A percentile compares a stretch with the other conserved stretches of the same genome.
Conservation (phyloP, 2,888 invertebrate species). For the Agrilus mali region DNA sequence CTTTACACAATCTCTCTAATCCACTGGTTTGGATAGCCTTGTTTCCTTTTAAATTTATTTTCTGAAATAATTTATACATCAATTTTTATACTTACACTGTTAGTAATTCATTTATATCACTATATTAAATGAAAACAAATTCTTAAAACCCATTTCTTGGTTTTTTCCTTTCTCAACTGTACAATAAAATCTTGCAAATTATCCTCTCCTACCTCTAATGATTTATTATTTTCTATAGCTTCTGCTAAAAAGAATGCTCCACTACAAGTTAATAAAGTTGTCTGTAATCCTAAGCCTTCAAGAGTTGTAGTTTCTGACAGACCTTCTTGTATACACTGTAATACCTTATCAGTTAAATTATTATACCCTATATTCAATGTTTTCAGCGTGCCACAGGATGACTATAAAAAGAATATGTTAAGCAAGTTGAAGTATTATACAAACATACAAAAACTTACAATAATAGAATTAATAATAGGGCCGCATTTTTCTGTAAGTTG, state of each 20-base stretch:
- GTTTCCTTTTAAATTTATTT: conserved; percentile 30
- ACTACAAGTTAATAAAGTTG: conserved; percentile 27
- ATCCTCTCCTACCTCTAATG: conserved; percentile 20
- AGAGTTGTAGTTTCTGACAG: conserved; percentile 20
- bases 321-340: conserved; percentile 20
- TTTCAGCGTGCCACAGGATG: conserved; percentile 25
- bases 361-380: conserved; percentile 29
- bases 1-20: conserved; percentile 25
- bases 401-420: conserved; percentile 18
- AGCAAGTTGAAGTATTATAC: not conserved
- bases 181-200: not conserved
- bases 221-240: conserved; percentile 24
- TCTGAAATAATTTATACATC: conserved; percentile 16
- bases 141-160: no score
- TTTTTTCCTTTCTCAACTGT: not conserved
- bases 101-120: not conserved
- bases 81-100: conserved; percentile 1
- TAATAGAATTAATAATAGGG: conserved; percentile 23
- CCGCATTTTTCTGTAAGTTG: conserved; percentile 30
- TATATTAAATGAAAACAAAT: not conserved
- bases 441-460: conserved; percentile 20
- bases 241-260: conserved; percentile 23
- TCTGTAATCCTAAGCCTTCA: conserved; percentile 29
- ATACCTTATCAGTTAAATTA: conserved; percentile 27
- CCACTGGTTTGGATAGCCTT: conserved; percentile 28